These are phyloP conservation scores for Amphiprion percula DNA, from an alignment of 2,113 vertebrate species.

Conservation along the genomic window DNA sequence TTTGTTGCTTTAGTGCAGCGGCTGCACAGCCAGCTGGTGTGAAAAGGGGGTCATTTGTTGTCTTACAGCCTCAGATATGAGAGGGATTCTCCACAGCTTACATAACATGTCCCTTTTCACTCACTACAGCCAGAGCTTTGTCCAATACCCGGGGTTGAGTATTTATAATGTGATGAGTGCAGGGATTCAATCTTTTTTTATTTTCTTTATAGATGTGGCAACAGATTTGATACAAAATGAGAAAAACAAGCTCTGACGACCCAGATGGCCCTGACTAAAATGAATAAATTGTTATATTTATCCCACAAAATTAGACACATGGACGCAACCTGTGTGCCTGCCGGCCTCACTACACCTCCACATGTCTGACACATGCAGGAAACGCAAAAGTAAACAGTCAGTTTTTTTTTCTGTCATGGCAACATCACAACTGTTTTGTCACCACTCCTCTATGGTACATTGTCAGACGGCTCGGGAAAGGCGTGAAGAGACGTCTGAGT, in stretches of 20 bases:
- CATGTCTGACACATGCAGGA: constrained; percentile 24
- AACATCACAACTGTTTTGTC: neutral
- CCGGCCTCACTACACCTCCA: neutral
- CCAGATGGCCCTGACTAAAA: constrained; percentile 10
- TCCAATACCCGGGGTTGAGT: constrained; percentile 1
- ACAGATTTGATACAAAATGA: neutral
- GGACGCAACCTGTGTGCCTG: constrained; percentile 9
- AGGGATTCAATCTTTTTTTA: neutral
- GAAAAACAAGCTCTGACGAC: neutral
- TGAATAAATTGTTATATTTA: constrained; percentile 8
- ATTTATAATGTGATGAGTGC: constrained; percentile 38
- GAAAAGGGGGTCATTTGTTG: constrained; percentile 52
- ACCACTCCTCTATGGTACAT: neutral
- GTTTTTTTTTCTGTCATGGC: constrained; percentile 14
- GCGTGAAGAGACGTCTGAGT: constrained; percentile 37
- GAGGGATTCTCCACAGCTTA: constrained; percentile 52
- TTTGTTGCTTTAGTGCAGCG: constrained; percentile 50
- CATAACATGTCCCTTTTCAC: constrained; percentile 42
- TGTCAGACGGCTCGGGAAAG: constrained; percentile 33
- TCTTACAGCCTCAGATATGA: constrained; percentile 49
- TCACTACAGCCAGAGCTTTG: constrained; percentile 10
- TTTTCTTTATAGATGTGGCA: neutral
- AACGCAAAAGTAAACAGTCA: constrained; percentile 2
- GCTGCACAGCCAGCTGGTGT: constrained; percentile 20
- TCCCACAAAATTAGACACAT: neutral